These are phyloP conservation scores for Gymnopithys bicolor DNA, from an alignment of 2,797 vertebrate species.

Conservation along the genomic window DNA sequence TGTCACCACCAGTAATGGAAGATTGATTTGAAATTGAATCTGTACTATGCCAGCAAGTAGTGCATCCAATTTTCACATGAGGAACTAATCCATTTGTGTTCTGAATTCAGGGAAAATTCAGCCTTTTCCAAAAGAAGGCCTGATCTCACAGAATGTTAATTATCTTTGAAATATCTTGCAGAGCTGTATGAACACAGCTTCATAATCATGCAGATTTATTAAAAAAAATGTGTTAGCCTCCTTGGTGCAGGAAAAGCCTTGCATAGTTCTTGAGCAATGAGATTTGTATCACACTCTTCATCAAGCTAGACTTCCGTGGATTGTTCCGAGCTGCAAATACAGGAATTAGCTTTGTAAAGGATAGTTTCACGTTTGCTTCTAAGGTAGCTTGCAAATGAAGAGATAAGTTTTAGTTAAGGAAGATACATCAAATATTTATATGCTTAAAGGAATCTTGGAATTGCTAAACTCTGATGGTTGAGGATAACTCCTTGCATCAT, in stretches of 20 bases:
- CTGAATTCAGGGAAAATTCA: neutral
- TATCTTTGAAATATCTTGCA: neutral
- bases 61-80: neutral
- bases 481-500: neutral
- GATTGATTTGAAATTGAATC: neutral
- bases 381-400: neutral
- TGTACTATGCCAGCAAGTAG: neutral
- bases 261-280: neutral
- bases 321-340: neutral
- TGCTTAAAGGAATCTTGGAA: neutral
- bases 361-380: neutral
- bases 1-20: neutral
- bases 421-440: neutral
- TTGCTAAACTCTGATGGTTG: neutral
- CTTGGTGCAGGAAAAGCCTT: neutral
- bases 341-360: neutral
- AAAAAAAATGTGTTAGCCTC: neutral
- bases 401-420: neutral
- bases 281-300: neutral
- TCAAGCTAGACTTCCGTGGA: neutral
- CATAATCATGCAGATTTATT: slow-evolving; percentile 20
- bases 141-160: neutral
- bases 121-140: neutral
- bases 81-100: neutral
- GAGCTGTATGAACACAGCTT: neutral